phyloP scores from a whole-genome alignment of 2,888 invertebrate species.

The Hydropsyche betteni region DNA sequence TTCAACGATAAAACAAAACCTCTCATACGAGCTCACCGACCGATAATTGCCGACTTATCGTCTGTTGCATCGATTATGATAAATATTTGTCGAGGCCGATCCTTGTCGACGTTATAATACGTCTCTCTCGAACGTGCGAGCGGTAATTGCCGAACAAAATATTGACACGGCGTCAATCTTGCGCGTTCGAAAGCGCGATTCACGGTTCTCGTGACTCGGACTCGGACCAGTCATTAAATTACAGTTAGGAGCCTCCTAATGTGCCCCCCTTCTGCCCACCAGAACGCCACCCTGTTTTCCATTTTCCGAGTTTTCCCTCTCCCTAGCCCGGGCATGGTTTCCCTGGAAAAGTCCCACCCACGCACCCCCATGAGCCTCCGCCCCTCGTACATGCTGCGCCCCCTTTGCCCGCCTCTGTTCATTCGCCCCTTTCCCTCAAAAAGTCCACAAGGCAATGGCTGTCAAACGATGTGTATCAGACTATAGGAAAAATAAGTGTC shows the following conservation, averaged over 20 bases:
- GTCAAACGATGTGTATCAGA: conserved; percentile 15
- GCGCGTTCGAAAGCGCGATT: conserved; percentile 19
- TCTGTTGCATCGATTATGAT: conserved; percentile 34
- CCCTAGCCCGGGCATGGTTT: neutral
- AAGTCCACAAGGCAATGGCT: conserved; percentile 21
- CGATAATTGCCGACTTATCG: conserved; percentile 29
- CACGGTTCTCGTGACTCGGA: conserved; percentile 23
- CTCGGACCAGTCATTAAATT: conserved; percentile 49
- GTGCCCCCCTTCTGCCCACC: conserved; percentile 18
- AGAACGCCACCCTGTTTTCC: neutral
- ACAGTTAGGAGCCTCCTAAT: conserved; percentile 48
- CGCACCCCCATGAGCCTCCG: conserved; percentile 20
- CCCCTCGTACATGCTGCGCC: conserved; percentile 14
- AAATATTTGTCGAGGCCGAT: conserved; percentile 34
- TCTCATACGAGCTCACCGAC: neutral
- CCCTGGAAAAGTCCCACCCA: conserved; percentile 21
- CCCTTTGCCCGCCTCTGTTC: conserved; percentile 5
- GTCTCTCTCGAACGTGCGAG: conserved; percentile 27
- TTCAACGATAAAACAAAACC: neutral
- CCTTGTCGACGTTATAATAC: no score
- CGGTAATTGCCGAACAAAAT: conserved; percentile 38
- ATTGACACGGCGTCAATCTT: conserved; percentile 43
- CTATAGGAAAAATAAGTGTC: neutral
- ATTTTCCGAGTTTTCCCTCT: conserved; percentile 12
- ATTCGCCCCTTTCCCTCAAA: neutral